Conservation (phyloP, 37 sponge, comb jelly and placozoan species). For the Haliclona indistincta region DNA sequence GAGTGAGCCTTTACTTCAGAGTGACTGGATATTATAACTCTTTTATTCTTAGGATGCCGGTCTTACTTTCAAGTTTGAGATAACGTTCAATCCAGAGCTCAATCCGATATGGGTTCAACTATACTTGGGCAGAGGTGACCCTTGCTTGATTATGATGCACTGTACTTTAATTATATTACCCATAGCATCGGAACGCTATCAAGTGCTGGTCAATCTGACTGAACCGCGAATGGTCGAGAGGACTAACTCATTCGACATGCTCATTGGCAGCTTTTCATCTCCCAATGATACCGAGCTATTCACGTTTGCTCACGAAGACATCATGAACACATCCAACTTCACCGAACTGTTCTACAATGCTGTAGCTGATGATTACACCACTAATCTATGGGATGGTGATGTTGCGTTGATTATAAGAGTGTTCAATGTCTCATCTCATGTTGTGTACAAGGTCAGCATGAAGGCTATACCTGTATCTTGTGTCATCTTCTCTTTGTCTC, state of each 20-base stretch:
- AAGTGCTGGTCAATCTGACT: constrained; percentile 32
- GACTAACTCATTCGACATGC: background rate
- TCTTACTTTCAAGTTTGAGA: constrained; percentile 44
- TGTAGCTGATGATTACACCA: constrained; percentile 28
- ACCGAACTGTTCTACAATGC: constrained; percentile 7
- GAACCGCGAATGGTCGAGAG: background rate
- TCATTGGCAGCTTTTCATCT: background rate
- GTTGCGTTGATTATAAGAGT: constrained; percentile 46
- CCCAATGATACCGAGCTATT: constrained; percentile 1
- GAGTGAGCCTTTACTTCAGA: background rate
- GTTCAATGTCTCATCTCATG: constrained; percentile 13
- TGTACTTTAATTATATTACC: background rate
- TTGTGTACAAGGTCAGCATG: constrained; percentile 23
- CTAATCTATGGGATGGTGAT: constrained; percentile 61
- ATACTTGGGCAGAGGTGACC: constrained; percentile 46
- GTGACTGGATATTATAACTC: background rate
- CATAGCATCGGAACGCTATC: constrained; percentile 39
- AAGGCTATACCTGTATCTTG: background rate
- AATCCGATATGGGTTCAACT: constrained; percentile 17
- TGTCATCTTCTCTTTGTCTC: background rate
- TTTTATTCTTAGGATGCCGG: constrained; percentile 14
- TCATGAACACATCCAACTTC: constrained; percentile 28
- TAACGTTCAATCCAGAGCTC: background rate
- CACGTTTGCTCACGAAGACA: constrained; percentile 28
- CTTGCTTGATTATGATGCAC: background rate